Conservation (phyloP, 2,113 vertebrate genomes). For the Donacobius atricapilla region DNA sequence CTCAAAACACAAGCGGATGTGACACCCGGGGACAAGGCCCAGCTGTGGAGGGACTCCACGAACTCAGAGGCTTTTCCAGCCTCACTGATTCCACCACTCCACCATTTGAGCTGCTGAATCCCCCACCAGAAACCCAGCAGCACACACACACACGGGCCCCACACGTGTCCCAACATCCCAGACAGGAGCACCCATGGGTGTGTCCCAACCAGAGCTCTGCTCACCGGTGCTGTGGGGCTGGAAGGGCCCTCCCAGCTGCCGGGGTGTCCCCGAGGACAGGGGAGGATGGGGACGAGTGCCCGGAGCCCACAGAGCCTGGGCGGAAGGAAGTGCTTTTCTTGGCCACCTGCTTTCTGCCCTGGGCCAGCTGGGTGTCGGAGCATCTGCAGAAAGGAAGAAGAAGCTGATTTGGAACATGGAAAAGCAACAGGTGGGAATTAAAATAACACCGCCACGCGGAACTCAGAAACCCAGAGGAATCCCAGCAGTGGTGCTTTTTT, state of each 20-base stretch:
- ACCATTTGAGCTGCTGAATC: rapidly evolving
- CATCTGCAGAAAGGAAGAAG: slow-evolving; percentile 49
- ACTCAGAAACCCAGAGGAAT: not conserved
- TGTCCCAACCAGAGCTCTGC: not conserved
- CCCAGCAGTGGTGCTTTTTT: not conserved
- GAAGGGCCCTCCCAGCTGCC: not conserved
- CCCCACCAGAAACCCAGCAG: not conserved
- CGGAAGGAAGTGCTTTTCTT: slow-evolving; percentile 94
- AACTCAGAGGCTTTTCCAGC: not conserved
- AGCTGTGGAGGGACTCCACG: rapidly evolving
- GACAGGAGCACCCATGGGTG: rapidly evolving
- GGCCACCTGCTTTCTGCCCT: slow-evolving; percentile 89
- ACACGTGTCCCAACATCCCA: rapidly evolving
- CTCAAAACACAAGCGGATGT: not conserved
- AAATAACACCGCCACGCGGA: rapidly evolving
- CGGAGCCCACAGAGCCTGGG: slow-evolving; percentile 74
- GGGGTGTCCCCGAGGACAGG: slow-evolving; percentile 52
- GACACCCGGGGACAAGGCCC: not conserved
- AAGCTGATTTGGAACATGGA: not conserved
- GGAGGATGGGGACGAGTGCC: slow-evolving; percentile 58
- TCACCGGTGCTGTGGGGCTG: slow-evolving; percentile 59
- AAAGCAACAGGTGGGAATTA: not conserved
- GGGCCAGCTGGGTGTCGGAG: slow-evolving; percentile 75
- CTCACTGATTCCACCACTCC: rapidly evolving
- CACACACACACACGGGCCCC: too few species aligned